These are phyloP conservation scores for Malurus cyaneus DNA, from an alignment of 2,113 vertebrate genomes.

Conservation along the genomic window DNA sequence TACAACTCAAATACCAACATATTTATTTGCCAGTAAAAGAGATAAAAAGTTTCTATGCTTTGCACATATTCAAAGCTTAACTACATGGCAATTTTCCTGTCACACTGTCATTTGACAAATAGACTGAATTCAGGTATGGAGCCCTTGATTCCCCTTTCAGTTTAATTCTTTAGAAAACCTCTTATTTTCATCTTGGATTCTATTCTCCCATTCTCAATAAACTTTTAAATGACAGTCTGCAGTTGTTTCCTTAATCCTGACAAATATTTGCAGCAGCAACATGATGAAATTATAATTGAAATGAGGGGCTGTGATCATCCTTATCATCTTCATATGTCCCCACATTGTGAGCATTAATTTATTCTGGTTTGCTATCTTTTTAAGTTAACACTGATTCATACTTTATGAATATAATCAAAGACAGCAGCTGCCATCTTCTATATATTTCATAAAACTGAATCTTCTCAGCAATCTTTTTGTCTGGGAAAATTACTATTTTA, in stretches of 20 bases:
- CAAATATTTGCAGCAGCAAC: constrained; percentile 2
- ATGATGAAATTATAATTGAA: constrained; percentile 27
- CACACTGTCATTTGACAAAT: not conserved
- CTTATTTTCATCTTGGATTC: not conserved
- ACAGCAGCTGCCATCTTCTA: constrained; percentile 33
- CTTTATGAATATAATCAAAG: constrained; percentile 40
- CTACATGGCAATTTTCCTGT: not conserved
- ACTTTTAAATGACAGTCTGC: not conserved
- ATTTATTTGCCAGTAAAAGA: not conserved
- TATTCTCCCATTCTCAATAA: not conserved
- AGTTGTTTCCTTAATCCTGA: constrained; percentile 6
- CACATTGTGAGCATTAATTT: constrained; percentile 28
- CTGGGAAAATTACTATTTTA: not conserved
- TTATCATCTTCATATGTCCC: constrained; percentile 24
- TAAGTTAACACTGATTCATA: constrained; percentile 25
- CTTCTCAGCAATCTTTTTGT: not conserved
- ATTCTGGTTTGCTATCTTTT: constrained; percentile 5
- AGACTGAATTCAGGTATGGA: not conserved
- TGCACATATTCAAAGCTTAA: not conserved
- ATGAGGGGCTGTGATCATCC: constrained; percentile 23
- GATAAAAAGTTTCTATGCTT: not conserved
- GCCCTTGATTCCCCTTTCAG: not conserved
- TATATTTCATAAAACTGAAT: constrained; percentile 4
- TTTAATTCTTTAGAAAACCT: not conserved
- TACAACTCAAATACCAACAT: not conserved